Base-by-base conservation (phyloP, 2,113 vertebrate species). In the Helogale parvula region DNA sequence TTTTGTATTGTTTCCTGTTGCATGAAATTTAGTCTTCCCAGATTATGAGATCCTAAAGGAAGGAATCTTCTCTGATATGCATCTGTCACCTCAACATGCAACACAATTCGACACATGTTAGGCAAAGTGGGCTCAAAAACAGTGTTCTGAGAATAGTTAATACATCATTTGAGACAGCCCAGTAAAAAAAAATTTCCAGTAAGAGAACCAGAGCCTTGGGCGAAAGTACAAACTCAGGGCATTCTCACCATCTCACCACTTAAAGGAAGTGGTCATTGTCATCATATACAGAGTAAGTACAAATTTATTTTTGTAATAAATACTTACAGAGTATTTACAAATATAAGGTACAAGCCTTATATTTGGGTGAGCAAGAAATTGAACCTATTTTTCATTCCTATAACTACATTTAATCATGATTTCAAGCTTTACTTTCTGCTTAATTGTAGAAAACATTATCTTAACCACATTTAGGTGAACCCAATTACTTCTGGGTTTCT, bases 371-470 rank as follows among this genome's bases (percentile, higher is more conserved):
- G 16, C 69, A 94, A 93, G 77, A 97, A 93, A 76, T 52, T 9
- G 31, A 65, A 87, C 5, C 33, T 85, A 35, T 86, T 80, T 88
- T 25, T 60, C n/a, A 71, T 84, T 74, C 47, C 63, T 66, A 7
- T 83, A 81, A 89, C 79, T 83, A 50, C 81, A 94, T 82, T 87
- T 80, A 90, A 89, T 88, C 45, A 25, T 65, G 72, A 93, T 69
- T 87, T 50, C 86, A 88, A 85, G 66, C 60, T 74, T 90, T 33
- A n/a, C 57, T 52, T 79, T 92, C 86, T 60, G 27, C 63, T 16
- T 91, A 41, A 81, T 77, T 90, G 57, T 19, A 93, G 72, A 96
- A 94, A 87, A 65, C 21, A 41, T 74, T 33, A 25, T 25, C 87
- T 82, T 71, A 35, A 91, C 66, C 45, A 81, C 63, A 45, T 93